Evolutionary conservation across 2,888 invertebrate species (phyloP).

Genomic region (Thelaira solivaga): DNA sequence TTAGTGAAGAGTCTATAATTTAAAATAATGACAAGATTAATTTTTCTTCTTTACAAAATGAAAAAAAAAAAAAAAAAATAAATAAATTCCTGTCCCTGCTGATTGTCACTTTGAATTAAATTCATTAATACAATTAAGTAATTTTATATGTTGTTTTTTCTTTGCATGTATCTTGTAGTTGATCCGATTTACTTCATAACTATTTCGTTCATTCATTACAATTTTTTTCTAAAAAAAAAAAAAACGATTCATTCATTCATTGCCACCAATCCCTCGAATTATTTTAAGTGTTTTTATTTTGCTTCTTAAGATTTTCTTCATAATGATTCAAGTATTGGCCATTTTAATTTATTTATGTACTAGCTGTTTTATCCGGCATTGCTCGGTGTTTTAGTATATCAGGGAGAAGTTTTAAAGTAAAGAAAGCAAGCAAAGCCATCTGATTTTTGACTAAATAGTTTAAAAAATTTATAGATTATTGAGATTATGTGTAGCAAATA

Average conservation of each 20-base stretch:
- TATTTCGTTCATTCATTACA: constrained; percentile 24
- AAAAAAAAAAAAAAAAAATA: constrained; percentile 33
- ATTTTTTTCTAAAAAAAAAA: too few species aligned
- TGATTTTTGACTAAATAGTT: too few species aligned
- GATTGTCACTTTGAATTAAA: constrained; percentile 38
- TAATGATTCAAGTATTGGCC: not conserved
- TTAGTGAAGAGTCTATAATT: constrained; percentile 47
- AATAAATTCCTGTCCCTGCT: constrained; percentile 9
- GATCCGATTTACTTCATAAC: constrained; percentile 25
- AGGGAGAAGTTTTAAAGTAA: too few species aligned
- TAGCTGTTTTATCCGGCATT: too few species aligned
- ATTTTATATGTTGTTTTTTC: constrained; percentile 1
- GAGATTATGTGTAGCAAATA: too few species aligned
- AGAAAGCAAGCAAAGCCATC: too few species aligned
- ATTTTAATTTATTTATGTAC: constrained; percentile 12
- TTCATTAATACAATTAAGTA: constrained; percentile 13
- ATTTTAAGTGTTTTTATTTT: not conserved
- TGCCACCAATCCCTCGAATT: not conserved
- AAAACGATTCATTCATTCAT: not conserved
- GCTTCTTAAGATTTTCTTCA: constrained; percentile 7
- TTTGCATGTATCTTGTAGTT: not conserved
- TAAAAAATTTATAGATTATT: too few species aligned
- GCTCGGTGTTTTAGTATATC: too few species aligned
- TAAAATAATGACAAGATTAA: constrained; percentile 51
- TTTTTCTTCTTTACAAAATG: not conserved